Evolutionary conservation across 2,113 vertebrate genomes (phyloP).

Genomic region (Rhinogobius similis): DNA sequence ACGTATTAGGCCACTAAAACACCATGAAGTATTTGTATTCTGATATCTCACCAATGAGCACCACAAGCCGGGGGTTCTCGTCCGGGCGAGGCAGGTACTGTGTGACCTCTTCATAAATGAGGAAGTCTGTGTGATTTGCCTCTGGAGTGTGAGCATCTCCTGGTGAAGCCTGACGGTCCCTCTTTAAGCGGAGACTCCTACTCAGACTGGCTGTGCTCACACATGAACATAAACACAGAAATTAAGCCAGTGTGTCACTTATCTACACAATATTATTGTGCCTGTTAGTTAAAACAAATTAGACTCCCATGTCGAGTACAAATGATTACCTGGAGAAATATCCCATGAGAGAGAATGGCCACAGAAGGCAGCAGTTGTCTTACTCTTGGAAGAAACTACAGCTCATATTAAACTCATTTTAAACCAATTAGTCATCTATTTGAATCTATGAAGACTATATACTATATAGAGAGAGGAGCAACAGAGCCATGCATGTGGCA

Average conservation of each 20-base stretch:
- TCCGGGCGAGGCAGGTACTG: conserved; percentile 83
- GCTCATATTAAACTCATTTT: conserved; percentile 78
- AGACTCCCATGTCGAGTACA: conserved; percentile 41
- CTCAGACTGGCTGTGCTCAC: conserved; percentile 83
- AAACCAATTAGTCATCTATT: conserved; percentile 63
- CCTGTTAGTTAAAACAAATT: neutral
- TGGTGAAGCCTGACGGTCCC: conserved; percentile 74
- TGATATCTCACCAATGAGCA: conserved; percentile 84
- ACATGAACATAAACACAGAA: conserved; percentile 16
- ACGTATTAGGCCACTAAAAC: neutral
- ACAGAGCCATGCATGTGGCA: conserved; percentile 59
- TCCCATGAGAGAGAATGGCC: conserved; percentile 81
- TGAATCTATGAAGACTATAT: conserved; percentile 10
- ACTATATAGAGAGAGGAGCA: neutral
- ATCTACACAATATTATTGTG: neutral
- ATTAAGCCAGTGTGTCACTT: neutral
- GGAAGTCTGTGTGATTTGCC: conserved; percentile 73
- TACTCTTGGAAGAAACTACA: conserved; percentile 80
- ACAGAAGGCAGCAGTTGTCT: conserved; percentile 74
- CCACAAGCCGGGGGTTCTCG: conserved; percentile 86
- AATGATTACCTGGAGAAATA: conserved; percentile 79
- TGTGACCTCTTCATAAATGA: conserved; percentile 90
- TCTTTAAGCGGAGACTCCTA: conserved; percentile 86
- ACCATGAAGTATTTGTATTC: neutral
- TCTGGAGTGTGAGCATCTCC: conserved; percentile 73